Evolutionary conservation across 1,140 invertebrate species (phyloP), one percentile per base, ranked within the genome.

Genomic region (Nebria ingens): DNA sequence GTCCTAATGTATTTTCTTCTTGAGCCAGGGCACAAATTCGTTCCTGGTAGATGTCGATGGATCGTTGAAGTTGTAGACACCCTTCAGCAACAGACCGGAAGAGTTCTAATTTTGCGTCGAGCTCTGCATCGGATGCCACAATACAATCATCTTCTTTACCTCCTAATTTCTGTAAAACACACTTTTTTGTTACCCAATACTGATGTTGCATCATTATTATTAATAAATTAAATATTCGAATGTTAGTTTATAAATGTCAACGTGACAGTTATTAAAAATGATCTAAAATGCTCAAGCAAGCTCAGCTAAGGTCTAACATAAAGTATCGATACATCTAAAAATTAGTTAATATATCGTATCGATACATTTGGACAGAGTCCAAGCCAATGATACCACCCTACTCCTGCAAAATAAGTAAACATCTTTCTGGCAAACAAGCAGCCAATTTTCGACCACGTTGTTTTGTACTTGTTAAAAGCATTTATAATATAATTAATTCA

Each of bases 61-160:
- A 82, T 70, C 87, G 81, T 70, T 97, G 85, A 59, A 99, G 79
- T 61, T 91, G 84, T 60, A 82, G 78, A 64, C 91, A 97, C 53
- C 91, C 96, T 59, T 91, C 86, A 68, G 94, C 87, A 68, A 99
- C 93, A 60, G 94, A 96, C 69, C 87, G 87, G 75, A 97, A 98
- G 6, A 97, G 77, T 77, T 98, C 95, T 51, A 99, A 76, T 77
- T 98, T 99, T 2, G 96, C 88, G 76, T 99, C 97, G 2, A 99
- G 76, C 67, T 97, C 91, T 4, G 93, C 86, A 76, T 99, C 97
- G 0, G 93, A 97, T 17, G 96, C 85, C 13, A 96, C 84, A 62
- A 98, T 86, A 77, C 91, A 93, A 58, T 97, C 93, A 71, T 99
- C 97, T 75, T 99, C 95, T 75, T 98, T 98, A 66, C 93, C 92